These are phyloP conservation scores for Calephelis perditalis DNA, from an alignment of 2,888 invertebrate genomes.

Conservation along the genomic window DNA sequence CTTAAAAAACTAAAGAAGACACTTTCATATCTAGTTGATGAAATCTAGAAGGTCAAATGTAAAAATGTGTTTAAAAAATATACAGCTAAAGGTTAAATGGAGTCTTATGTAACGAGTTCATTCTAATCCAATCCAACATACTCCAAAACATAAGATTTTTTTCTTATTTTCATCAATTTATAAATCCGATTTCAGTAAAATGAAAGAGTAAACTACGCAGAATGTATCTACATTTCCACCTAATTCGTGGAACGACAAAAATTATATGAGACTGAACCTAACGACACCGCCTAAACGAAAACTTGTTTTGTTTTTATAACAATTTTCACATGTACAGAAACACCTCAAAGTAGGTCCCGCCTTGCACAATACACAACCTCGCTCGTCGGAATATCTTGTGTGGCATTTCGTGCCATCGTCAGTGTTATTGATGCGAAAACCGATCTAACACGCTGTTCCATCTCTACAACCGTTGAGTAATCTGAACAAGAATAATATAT, in stretches of 20 bases:
- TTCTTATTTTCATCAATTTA: no score
- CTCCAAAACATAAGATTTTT: no score
- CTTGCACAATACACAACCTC: not conserved
- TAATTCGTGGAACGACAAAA: constrained; percentile 9
- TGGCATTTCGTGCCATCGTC: constrained; percentile 1
- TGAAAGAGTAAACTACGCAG: not conserved
- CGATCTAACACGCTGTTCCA: constrained; percentile 18
- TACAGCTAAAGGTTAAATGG: no score
- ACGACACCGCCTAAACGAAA: not conserved
- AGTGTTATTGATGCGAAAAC: constrained; percentile 18
- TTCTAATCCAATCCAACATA: no score
- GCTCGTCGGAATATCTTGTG: constrained; percentile 14
- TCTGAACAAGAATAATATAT: not conserved
- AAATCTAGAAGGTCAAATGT: no score
- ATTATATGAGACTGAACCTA: constrained; percentile 1
- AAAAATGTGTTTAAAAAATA: no score
- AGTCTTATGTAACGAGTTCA: no score
- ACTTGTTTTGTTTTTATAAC: not conserved
- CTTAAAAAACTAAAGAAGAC: no score
- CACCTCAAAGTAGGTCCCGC: not conserved
- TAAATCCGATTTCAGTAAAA: no score
- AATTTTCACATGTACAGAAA: constrained; percentile 7
- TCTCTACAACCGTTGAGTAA: constrained; percentile 18
- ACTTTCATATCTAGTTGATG: no score
- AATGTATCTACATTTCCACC: not conserved